A percentile compares a stretch with the other conserved stretches of the same genome.
These are phyloP conservation scores for Cephus pulcher DNA, from an alignment of 2,888 invertebrate genomes.

Conservation along the genomic window DNA sequence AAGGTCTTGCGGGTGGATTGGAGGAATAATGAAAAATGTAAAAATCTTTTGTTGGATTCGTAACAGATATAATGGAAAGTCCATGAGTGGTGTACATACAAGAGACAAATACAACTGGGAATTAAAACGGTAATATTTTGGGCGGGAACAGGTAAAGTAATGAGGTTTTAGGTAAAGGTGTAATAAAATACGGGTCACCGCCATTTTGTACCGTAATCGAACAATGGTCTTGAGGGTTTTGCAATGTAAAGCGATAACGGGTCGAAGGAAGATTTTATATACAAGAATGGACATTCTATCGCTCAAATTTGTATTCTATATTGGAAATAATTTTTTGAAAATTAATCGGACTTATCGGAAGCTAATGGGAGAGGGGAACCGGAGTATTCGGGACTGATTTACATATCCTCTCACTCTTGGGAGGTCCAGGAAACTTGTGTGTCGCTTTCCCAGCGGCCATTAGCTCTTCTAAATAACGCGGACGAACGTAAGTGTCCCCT, in stretches of 20 bases:
- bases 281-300: neutral
- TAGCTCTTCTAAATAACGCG: constrained; percentile 6
- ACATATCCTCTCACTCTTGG: neutral
- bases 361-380: no score
- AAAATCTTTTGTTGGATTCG: neutral
- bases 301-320: neutral
- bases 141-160: neutral
- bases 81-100: neutral
- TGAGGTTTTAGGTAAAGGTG: neutral
- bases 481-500: neutral
- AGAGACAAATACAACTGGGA: neutral
- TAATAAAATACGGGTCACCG: neutral
- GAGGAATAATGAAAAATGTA: neutral
- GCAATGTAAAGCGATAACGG: neutral
- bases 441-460: neutral
- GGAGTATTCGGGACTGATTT: neutral
- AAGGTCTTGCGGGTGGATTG: neutral
- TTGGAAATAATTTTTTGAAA: neutral
- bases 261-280: neutral
- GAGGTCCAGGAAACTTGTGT: neutral
- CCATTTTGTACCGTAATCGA: neutral
- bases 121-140: neutral
- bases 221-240: neutral
- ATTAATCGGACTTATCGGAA: no score
- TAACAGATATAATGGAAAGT: neutral